Base-by-base conservation (phyloP, 1,140 invertebrate species). In the Drosophila bocki region DNA sequence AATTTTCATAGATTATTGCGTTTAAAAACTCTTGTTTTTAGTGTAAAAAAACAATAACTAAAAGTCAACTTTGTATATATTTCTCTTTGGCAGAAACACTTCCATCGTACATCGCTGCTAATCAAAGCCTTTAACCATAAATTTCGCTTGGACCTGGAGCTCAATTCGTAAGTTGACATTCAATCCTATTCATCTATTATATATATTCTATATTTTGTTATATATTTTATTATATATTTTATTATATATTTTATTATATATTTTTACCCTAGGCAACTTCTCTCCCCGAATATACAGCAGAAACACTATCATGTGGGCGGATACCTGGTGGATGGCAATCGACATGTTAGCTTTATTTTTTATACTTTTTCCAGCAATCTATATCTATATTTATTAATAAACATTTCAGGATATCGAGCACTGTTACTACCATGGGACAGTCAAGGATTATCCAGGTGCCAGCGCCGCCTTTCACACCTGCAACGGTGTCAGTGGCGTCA, bases 91-190 rank as follows among this genome's bases (percentile, higher is more conserved):
- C 95, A 97, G 97, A 98, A 98, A 94, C 98, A 98, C 93, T 98
- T 96, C 93, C 97, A 98, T 93, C 96, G 97, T 93, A 98, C 98
- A 78, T 98, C 97, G 87, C 95, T 98, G 93, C 95, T 98, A 93
- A 98, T 98, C 94, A 98, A 98, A 94, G 97, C 97, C 93, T 98
- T 98, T 94, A 98, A 97, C 94, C 97, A 98, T 94, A 98, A 97
- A 95, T 98, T 98, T 95, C 97, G 97, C 86, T 95, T 98, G 93
- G 97, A 98, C 94, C 95, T 98, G 93, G 97, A 98, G 95, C 96
- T 98, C 94, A 98, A 98, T 94, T 97, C 97, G 97, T 98, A 95
- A 97, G 97, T 97, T 37, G 8, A 17, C 26, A 51, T 3, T n/a
- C 11, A 11, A 32, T 0, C 15, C 8, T 11, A 33, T 1, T 50